Percentiles rank a stretch among this genome's conserved stretches.
These are phyloP conservation scores for Hystrix brachyura DNA, from an alignment of 2,113 vertebrate genomes.

Conservation along the genomic window DNA sequence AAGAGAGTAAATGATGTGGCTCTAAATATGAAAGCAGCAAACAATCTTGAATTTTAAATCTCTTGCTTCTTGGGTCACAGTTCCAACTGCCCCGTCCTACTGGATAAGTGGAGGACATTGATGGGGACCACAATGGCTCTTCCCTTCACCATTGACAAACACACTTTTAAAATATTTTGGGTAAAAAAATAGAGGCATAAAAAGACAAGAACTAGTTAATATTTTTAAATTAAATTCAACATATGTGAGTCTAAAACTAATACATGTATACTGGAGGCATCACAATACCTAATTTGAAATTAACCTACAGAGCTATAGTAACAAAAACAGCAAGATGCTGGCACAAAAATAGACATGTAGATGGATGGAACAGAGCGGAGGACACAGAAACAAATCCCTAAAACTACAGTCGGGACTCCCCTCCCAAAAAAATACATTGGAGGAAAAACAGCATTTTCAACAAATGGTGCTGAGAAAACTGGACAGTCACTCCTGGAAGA, in stretches of 20 bases:
- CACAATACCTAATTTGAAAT: background rate
- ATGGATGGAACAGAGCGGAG: background rate
- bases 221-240: conserved; percentile 13
- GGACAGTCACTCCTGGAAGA: background rate
- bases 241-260: conserved; percentile 5
- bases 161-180: background rate
- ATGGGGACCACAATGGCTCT: background rate
- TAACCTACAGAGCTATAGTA: background rate
- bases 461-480: background rate
- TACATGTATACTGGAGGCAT: background rate
- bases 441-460: background rate
- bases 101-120: background rate
- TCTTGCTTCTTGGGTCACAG: background rate
- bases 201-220: background rate
- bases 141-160: background rate
- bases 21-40: background rate
- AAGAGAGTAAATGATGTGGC: background rate
- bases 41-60: background rate
- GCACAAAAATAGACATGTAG: background rate
- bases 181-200: background rate
- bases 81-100: background rate
- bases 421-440: background rate
- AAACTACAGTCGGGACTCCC: background rate
- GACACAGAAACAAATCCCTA: background rate
- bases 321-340: background rate